These are phyloP conservation scores for Agrochola lychnidis DNA, from an alignment of 2,888 invertebrate genomes.

Conservation along the genomic window DNA sequence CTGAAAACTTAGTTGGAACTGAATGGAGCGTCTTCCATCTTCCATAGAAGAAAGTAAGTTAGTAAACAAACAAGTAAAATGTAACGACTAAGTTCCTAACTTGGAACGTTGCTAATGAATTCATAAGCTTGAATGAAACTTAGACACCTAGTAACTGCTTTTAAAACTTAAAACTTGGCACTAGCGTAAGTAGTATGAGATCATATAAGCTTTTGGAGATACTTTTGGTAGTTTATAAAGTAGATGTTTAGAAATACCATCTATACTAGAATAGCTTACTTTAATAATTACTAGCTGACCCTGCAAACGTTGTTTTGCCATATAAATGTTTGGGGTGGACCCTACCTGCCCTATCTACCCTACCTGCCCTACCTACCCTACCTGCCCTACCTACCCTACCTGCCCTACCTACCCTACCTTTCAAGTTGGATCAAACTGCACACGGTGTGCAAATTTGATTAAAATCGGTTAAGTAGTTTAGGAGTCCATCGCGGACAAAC, in stretches of 20 bases:
- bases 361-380: too few species aligned
- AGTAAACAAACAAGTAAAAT: constrained; percentile 28
- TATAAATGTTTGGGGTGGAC: too few species aligned
- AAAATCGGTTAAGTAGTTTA: too few species aligned
- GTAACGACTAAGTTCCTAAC: constrained; percentile 19
- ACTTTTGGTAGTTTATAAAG: background rate
- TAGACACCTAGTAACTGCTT: constrained; percentile 6
- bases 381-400: too few species aligned
- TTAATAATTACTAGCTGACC: too few species aligned
- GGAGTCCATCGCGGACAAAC: too few species aligned
- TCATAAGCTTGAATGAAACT: constrained; percentile 53
- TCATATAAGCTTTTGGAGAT: constrained; percentile 8
- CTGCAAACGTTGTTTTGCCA: too few species aligned
- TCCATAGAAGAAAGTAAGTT: background rate
- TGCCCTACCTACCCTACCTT: too few species aligned
- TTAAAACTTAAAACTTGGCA: constrained; percentile 35
- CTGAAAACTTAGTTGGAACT: background rate
- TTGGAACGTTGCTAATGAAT: constrained; percentile 47
- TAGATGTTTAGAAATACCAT: background rate
- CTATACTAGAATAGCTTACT: too few species aligned
- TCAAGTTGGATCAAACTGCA: too few species aligned
- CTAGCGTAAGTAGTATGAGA: constrained; percentile 1
- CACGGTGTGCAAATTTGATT: too few species aligned
- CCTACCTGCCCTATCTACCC: too few species aligned
- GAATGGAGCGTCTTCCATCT: background rate